phyloP scores from a whole-genome alignment of 2,113 vertebrate genomes.

The Cheirogaleus medius region DNA sequence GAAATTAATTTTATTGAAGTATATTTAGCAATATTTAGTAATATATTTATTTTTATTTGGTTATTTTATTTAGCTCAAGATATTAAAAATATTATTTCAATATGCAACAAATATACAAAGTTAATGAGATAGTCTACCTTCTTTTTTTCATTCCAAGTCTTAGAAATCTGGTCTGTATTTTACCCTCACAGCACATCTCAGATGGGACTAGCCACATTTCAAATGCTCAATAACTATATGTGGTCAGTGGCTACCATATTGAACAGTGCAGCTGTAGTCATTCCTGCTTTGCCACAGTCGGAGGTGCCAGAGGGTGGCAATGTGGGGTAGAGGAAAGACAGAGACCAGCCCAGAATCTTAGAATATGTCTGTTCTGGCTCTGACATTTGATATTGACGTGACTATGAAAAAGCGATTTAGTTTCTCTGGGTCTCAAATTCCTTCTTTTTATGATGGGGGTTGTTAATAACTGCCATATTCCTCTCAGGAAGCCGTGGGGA shows the following conservation, averaged over 20 bases:
- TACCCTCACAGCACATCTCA: neutral
- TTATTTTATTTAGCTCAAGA: neutral
- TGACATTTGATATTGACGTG: constrained; percentile 2
- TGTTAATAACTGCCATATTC: constrained; percentile 34
- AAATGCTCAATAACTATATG: neutral
- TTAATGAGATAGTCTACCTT: neutral
- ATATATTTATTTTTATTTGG: neutral
- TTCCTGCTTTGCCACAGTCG: neutral
- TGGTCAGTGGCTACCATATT: neutral
- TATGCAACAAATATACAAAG: neutral
- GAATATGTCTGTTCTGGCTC: neutral
- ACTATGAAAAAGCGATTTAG: constrained; percentile 14
- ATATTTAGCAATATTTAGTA: neutral
- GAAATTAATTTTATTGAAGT: neutral
- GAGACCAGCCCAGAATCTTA: neutral
- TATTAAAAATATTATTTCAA: neutral
- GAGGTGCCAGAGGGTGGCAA: neutral
- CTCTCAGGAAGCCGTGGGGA: neutral
- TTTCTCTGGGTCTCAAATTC: constrained; percentile 35
- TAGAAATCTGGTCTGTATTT: neutral
- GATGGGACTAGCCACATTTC: neutral
- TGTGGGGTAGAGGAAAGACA: neutral
- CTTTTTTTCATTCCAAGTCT: neutral
- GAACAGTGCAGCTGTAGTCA: neutral
- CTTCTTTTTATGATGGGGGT: neutral